phyloP scores from a whole-genome alignment of 2,113 vertebrate genomes.

The Prunella himalayana region DNA sequence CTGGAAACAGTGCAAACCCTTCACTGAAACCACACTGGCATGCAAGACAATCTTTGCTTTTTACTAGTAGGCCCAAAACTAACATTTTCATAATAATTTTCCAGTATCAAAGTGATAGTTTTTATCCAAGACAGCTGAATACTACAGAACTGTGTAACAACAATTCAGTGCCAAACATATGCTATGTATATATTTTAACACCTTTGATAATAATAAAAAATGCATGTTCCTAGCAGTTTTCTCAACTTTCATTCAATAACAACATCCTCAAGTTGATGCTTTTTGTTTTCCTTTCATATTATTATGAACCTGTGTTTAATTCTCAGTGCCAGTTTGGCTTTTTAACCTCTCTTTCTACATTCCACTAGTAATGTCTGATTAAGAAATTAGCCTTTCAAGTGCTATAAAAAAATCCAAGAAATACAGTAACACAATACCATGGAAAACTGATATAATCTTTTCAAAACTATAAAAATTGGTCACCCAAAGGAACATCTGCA shows the following conservation, averaged over 20 bases:
- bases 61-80: conserved; percentile 78
- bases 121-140: conserved; percentile 82
- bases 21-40: conserved; percentile 66
- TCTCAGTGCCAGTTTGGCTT: conserved; percentile 69
- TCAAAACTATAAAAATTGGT: conserved; percentile 83
- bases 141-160: conserved; percentile 69
- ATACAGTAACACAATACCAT: conserved; percentile 83
- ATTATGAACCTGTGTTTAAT: conserved; percentile 74
- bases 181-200: conserved; percentile 81
- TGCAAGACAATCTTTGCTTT: conserved; percentile 54
- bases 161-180: conserved; percentile 79
- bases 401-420: conserved; percentile 79
- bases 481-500: conserved; percentile 82
- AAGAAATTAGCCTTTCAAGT: conserved; percentile 79
- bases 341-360: conserved; percentile 74
- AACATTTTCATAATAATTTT: conserved; percentile 87
- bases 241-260: conserved; percentile 74
- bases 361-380: conserved; percentile 79
- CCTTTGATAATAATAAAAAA: conserved; percentile 85
- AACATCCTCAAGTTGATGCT: conserved; percentile 68
- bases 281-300: conserved; percentile 74
- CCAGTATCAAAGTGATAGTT: conserved; percentile 85
- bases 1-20: conserved; percentile 70
- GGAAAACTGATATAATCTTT: conserved; percentile 86
- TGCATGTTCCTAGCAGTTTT: conserved; percentile 77